A percentile compares a stretch with the other conserved stretches of the same genome.
These are phyloP conservation scores for Rutpela maculata DNA, from an alignment of 2,888 invertebrate genomes.

Conservation along the genomic window DNA sequence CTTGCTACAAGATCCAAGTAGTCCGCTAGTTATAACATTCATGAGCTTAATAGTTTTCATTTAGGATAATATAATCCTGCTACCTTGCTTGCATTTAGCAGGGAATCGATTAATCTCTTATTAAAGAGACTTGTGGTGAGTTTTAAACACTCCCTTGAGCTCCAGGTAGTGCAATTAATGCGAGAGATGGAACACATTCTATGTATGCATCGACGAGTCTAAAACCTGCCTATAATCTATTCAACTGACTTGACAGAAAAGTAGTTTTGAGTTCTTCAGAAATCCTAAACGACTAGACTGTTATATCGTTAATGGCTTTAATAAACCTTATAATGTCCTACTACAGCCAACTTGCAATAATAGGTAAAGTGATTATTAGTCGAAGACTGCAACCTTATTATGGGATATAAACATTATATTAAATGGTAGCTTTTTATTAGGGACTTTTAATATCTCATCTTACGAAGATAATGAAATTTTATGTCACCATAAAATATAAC, in stretches of 20 bases:
- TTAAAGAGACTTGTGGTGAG: too few species aligned
- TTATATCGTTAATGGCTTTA: slow-evolving; percentile 24
- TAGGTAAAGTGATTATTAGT: slow-evolving; percentile 26
- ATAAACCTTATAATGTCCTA: slow-evolving; percentile 20
- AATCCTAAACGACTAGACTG: slow-evolving; percentile 26
- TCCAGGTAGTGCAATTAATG: too few species aligned
- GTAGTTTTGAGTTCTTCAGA: neutral
- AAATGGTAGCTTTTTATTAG: slow-evolving; percentile 26
- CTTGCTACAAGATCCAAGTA: too few species aligned
- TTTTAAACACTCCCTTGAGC: too few species aligned
- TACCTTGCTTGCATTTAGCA: too few species aligned
- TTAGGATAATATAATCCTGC: too few species aligned
- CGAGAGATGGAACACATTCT: neutral
- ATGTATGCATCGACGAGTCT: neutral
- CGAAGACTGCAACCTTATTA: slow-evolving; percentile 21
- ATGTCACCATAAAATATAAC: slow-evolving; percentile 1
- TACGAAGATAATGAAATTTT: slow-evolving; percentile 27
- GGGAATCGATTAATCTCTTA: too few species aligned
- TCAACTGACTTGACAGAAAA: neutral
- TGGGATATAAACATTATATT: slow-evolving; percentile 25
- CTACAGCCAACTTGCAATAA: slow-evolving; percentile 30
- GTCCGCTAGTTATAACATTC: too few species aligned
- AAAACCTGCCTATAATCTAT: neutral
- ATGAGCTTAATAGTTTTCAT: too few species aligned
- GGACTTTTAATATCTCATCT: slow-evolving; percentile 14